phyloP scores from a whole-genome alignment of 2,797 vertebrate genomes.

The Argya squamiceps region DNA sequence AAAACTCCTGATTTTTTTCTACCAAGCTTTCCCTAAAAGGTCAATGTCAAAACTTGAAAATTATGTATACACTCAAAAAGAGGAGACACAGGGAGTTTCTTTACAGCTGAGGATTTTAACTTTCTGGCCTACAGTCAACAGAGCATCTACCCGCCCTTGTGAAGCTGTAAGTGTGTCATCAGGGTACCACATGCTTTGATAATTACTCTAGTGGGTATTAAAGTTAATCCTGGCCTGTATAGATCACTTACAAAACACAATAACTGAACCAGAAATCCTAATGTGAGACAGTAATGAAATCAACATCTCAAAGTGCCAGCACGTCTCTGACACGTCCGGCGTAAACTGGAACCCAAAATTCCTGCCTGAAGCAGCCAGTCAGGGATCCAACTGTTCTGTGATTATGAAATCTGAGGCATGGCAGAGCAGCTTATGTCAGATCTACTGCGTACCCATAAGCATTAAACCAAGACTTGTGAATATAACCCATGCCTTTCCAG shows the following conservation, averaged over 20 bases:
- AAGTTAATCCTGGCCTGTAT: slow-evolving; percentile 73
- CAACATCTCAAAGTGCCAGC: slow-evolving; percentile 57
- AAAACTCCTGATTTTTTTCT: neutral
- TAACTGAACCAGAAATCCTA: slow-evolving; percentile 75
- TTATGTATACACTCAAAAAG: neutral
- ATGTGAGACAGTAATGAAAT: slow-evolving; percentile 73
- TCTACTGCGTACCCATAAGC: slow-evolving; percentile 27
- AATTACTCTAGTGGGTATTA: slow-evolving; percentile 74
- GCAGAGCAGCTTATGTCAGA: slow-evolving; percentile 68
- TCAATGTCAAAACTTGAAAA: neutral
- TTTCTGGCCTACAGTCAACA: slow-evolving; percentile 24
- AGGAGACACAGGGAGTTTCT: neutral
- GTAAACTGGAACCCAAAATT: slow-evolving; percentile 54
- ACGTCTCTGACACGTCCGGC: slow-evolving; percentile 47
- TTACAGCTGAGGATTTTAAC: neutral
- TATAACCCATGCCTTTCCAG: slow-evolving; percentile 60
- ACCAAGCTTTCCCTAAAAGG: neutral
- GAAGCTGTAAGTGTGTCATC: slow-evolving; percentile 66
- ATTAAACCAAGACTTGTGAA: slow-evolving; percentile 67
- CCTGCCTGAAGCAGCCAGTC: slow-evolving; percentile 44
- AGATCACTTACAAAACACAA: slow-evolving; percentile 75
- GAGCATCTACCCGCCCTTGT: slow-evolving; percentile 24
- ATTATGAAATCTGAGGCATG: slow-evolving; percentile 69
- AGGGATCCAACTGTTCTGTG: slow-evolving; percentile 55
- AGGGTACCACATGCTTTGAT: slow-evolving; percentile 60